Conservation (phyloP, 35 echinoderm and acorn worm genomes). For the Holothuria glaberrima region DNA sequence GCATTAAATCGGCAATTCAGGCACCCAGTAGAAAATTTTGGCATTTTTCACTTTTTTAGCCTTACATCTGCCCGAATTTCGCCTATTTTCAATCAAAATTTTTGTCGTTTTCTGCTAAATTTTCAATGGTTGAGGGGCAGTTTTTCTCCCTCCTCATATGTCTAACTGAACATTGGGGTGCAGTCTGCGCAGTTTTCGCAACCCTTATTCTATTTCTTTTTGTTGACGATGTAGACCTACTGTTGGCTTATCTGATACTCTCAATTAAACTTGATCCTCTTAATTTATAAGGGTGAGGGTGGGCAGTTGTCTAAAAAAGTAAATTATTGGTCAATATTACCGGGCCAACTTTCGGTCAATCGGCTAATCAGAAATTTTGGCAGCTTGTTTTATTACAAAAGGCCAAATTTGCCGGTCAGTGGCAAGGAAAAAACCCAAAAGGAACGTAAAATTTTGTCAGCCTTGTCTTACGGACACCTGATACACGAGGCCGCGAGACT, state of each 20-base stretch:
- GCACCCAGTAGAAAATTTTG: not conserved
- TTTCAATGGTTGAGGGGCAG: not conserved
- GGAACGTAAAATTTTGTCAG: not conserved
- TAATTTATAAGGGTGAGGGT: not conserved
- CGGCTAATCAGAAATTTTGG: not conserved
- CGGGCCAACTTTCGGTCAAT: not conserved
- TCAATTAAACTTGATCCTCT: not conserved
- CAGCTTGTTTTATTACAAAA: constrained; percentile 8
- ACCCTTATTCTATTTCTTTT: not conserved
- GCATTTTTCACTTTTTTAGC: not conserved
- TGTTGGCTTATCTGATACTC: not conserved
- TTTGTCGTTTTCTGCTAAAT: constrained; percentile 8
- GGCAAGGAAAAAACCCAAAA: not conserved
- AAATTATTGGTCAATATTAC: not conserved
- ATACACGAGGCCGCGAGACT: not conserved
- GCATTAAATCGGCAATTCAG: not conserved
- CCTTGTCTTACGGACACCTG: not conserved
- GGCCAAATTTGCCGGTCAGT: not conserved
- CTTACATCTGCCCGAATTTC: not conserved
- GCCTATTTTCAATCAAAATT: not conserved
- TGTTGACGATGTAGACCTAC: constrained; percentile 5
- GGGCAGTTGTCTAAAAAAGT: not conserved
- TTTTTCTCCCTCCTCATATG: not conserved
- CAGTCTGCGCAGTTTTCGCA: not conserved
- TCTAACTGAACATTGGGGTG: constrained; percentile 1